Evolutionary conservation across 2,888 invertebrate genomes (phyloP).

Genomic region (Lamproptera curius): DNA sequence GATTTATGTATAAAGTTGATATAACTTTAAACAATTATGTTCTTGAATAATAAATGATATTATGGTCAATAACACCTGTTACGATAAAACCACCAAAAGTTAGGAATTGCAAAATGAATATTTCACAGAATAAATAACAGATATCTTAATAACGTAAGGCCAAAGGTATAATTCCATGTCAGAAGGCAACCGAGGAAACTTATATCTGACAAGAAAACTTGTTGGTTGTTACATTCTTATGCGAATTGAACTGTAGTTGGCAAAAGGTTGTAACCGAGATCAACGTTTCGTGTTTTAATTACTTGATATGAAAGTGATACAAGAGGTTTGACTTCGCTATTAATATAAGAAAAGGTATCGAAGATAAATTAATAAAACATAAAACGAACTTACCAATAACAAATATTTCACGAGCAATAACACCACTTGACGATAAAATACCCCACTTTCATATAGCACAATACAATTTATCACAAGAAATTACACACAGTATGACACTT

Average conservation of each 20-base stretch:
- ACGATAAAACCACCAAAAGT: too few relatives aligned
- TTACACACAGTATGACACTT: conserved; percentile 36
- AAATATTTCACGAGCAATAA: conserved; percentile 48
- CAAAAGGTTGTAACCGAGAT: conserved; percentile 4
- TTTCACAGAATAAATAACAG: too few relatives aligned
- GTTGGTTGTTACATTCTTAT: conserved; percentile 8
- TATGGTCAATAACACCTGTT: too few relatives aligned
- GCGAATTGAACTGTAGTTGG: conserved; percentile 5
- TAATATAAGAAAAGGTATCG: conserved; percentile 23
- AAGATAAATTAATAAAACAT: conserved; percentile 20
- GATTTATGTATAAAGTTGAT: too few relatives aligned
- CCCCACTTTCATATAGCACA: conserved; percentile 43
- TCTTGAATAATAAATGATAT: too few relatives aligned
- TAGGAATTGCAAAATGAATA: too few relatives aligned
- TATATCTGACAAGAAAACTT: conserved; percentile 4
- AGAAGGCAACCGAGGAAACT: not conserved
- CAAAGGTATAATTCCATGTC: too few relatives aligned
- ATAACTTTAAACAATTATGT: too few relatives aligned
- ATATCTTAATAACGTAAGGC: too few relatives aligned
- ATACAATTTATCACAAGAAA: conserved; percentile 33
- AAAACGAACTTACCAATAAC: conserved; percentile 57
- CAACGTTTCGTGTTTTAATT: conserved; percentile 14
- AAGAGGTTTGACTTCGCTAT: conserved; percentile 26
- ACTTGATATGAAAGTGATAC: conserved; percentile 22
- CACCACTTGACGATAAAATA: conserved; percentile 32